Percentiles rank a stretch among this genome's conserved stretches.
Evolutionary conservation across 1,140 invertebrate species (phyloP).

Genomic region (Calliopsis andreniformis): DNA sequence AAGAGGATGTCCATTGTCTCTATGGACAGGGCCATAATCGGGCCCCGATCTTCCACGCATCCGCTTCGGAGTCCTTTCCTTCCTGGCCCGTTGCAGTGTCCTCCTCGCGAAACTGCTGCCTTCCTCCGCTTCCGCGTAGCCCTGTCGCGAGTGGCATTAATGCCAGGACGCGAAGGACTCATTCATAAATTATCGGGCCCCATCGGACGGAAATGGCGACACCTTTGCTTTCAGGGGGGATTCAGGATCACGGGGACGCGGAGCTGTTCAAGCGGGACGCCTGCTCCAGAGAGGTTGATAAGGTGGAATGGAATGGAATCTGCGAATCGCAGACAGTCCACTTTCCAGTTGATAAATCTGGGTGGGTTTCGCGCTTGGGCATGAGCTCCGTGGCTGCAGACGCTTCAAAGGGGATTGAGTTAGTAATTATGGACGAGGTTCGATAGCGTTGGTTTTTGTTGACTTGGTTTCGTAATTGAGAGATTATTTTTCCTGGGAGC

Average conservation of each 20-base stretch:
- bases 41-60: slow-evolving; percentile 40
- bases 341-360: slow-evolving; percentile 33
- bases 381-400: too few species aligned
- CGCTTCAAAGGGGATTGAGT: too few species aligned
- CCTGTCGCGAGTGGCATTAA: background rate
- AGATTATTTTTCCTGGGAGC: too few species aligned
- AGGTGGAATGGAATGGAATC: background rate
- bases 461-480: too few species aligned
- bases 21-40: slow-evolving; percentile 43
- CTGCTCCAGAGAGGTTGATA: background rate
- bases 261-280: background rate
- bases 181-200: background rate
- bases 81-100: background rate
- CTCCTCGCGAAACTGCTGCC: background rate
- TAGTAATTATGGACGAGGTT: too few species aligned
- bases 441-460: too few species aligned
- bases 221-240: background rate
- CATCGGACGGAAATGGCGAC: background rate
- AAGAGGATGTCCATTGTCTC: slow-evolving; percentile 61
- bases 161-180: background rate
- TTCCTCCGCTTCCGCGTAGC: slow-evolving; percentile 1
- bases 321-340: slow-evolving; percentile 4
- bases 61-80: slow-evolving; percentile 30
- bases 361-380: background rate
- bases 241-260: background rate